Base-by-base conservation (phyloP, 2,888 invertebrate species). In the Cantharis lateralis region DNA sequence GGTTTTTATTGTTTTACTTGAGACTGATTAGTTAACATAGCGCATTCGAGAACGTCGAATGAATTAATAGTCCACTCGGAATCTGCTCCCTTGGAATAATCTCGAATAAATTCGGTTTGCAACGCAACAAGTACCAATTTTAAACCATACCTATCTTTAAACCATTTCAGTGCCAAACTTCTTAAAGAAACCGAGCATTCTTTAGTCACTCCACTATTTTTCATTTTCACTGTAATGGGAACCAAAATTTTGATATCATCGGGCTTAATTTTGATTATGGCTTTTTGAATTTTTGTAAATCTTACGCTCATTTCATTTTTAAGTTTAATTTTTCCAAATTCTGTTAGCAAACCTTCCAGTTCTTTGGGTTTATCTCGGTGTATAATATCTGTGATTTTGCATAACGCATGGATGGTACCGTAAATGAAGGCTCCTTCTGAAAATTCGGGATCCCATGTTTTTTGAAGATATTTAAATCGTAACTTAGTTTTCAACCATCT, bases 391-490 rank as follows among this genome's bases (percentile, higher is more conserved):
- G 88, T 88, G 64, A 88, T 87, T 75, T 82, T 82, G 76, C 88
- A 88, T 15, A 88, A 84, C 0, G 88, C 88, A 62, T 83, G 80
- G 3, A 84, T 85, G 7, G 81, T 82, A 15, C 88, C 88, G 76
- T 87, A 88, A 75, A 88, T 88, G 76, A 88, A 88, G 7, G 87
- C 87, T 0, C 88, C 88, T 83, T 88, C 88, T n/a, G 86, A 84
- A 78, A 88, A 88, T 4, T 88, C 87, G 0, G 87, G 86, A 79
- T 88, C 88, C 87, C 87, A 88, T 10, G 83, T 82, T 74, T 83
- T 85, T 77, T 86, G 84, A 64, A 88, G 79, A 74, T 85, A 83
- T 79, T 87, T 87, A 68, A 88, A 85, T 72, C 85, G 85, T 9
- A 87, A 79, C 80, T 88, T 88, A 32, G 86, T 86, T 78, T 84